A percentile compares a stretch with the other conserved stretches of the same genome.
phyloP scores from a whole-genome alignment of 1,140 invertebrate genomes.

The Euwallacea similis region DNA sequence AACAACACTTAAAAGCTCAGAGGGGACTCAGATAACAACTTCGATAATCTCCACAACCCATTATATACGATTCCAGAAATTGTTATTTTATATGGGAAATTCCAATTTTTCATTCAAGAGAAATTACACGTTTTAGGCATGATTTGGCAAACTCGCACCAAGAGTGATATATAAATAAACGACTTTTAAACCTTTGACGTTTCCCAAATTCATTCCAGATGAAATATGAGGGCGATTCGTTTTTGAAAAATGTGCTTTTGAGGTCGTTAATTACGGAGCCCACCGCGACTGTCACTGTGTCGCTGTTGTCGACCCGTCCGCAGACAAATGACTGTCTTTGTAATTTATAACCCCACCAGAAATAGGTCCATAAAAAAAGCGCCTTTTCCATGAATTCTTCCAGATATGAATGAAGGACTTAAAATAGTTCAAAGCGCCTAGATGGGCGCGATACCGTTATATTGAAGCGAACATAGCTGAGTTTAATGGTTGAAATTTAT shows the following conservation, averaged over 20 bases:
- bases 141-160: neutral
- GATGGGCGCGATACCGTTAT: neutral
- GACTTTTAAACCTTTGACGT: constrained; percentile 46
- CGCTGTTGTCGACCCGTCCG: constrained; percentile 50
- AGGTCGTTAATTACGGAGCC: constrained; percentile 54
- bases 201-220: constrained; percentile 51
- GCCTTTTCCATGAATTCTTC: neutral
- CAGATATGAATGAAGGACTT: neutral
- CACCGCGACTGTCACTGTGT: constrained; percentile 51
- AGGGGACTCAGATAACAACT: too few relatives aligned
- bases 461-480: constrained; percentile 1
- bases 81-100: neutral
- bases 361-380: constrained; percentile 36
- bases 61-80: neutral
- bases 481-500: constrained; percentile 4
- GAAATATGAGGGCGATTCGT: constrained; percentile 52
- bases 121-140: neutral
- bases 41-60: too few relatives aligned
- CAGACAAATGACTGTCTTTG: constrained; percentile 52
- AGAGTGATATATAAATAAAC: constrained; percentile 5
- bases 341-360: constrained; percentile 47
- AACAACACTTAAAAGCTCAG: too few relatives aligned
- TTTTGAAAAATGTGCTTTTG: constrained; percentile 54
- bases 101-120: neutral
- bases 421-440: neutral